phyloP scores from a whole-genome alignment of 2,888 invertebrate species.

The Antheraea assamensis region DNA sequence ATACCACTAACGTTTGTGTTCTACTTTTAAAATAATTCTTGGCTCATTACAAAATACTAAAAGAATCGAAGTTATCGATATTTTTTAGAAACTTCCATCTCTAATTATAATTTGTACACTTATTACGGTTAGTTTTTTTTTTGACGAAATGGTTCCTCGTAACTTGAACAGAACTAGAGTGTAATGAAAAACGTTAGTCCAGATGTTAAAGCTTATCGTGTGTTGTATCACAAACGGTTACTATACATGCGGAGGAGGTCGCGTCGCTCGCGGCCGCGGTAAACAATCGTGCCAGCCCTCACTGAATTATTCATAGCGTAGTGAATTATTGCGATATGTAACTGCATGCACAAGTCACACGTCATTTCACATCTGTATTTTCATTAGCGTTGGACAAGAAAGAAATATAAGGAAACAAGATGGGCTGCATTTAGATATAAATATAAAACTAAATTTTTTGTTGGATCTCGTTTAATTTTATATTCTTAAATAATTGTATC shows the following conservation, averaged over 20 bases:
- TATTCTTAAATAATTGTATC: too few species aligned
- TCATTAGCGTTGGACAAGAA: not conserved
- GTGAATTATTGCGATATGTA: slow-evolving; percentile 12
- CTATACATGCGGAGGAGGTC: not conserved
- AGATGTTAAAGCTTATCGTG: slow-evolving; percentile 8
- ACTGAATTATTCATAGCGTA: slow-evolving; percentile 10
- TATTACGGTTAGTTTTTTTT: too few species aligned
- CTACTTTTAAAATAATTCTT: too few species aligned
- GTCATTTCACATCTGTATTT: not conserved
- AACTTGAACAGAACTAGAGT: not conserved
- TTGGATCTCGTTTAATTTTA: not conserved
- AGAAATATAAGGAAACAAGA: not conserved
- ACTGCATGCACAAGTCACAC: not conserved
- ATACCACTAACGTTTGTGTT: too few species aligned
- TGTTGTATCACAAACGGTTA: slow-evolving; percentile 6
- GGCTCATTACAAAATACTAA: too few species aligned
- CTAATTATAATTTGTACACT: too few species aligned
- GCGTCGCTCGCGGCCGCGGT: not conserved
- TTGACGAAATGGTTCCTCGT: not conserved
- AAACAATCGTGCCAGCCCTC: not conserved
- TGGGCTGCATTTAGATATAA: not conserved
- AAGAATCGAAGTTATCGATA: too few species aligned
- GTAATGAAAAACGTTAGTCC: not conserved
- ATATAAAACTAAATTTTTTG: not conserved
- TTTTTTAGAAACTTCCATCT: too few species aligned